Percentiles rank a stretch among this genome's conserved stretches.
These are phyloP conservation scores for Hipposideros larvatus DNA, from an alignment of 2,797 vertebrate genomes.

Conservation along the genomic window DNA sequence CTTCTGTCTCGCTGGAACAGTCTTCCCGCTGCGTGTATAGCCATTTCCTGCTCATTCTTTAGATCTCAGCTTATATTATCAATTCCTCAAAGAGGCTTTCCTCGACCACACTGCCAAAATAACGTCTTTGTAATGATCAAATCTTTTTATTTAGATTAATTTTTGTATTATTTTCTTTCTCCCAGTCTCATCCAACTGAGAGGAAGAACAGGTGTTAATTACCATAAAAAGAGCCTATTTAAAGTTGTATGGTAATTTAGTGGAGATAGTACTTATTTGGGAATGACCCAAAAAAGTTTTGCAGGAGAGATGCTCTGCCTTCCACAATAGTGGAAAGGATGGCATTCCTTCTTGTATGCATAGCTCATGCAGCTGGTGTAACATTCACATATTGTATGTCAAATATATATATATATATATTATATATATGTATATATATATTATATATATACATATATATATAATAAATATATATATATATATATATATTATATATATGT, in stretches of 20 bases:
- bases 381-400: not conserved
- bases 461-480: too few species aligned
- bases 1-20: not conserved
- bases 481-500: too few species aligned
- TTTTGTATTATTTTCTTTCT: not conserved
- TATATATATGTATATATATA: too few species aligned
- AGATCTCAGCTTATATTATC: not conserved
- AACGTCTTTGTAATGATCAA: not conserved
- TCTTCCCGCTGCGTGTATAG: not conserved
- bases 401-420: too few species aligned
- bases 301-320: not conserved
- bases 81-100: not conserved
- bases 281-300: not conserved
- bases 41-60: not conserved
- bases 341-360: not conserved
- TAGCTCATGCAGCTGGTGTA: not conserved
- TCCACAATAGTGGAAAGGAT: not conserved
- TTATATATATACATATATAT: too few species aligned
- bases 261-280: not conserved
- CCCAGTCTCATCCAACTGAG: not conserved
- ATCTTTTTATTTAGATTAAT: not conserved
- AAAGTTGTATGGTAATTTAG: not conserved
- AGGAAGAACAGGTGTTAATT: not conserved
- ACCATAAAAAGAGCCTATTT: not conserved
- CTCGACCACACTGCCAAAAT: not conserved